Evolutionary conservation across 2,888 invertebrate species (phyloP), one percentile per base, ranked within the genome.

Genomic region (Dicycla oo): DNA sequence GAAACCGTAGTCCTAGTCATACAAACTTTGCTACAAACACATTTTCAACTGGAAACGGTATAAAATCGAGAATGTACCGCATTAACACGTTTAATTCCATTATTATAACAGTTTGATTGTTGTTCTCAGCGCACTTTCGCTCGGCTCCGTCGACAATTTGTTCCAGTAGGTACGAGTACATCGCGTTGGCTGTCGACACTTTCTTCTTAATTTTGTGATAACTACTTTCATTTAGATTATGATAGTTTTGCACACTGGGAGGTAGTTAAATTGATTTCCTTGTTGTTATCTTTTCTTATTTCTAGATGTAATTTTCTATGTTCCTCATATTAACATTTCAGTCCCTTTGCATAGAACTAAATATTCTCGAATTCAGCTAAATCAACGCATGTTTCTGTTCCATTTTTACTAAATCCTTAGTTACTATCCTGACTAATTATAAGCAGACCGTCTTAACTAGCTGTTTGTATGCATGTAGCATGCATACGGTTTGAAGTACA

Each of bases 101-200:
- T 80, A 68, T 73, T 65, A 47, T 61, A 71, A 82, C 76, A 69
- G 81, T 81, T 66, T 47, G n/a, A 34, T 74, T 56, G 60, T 74
- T 62, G 70, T 75, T 75, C 71, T 61, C 60, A 57, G 58, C 81
- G 69, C 78, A 74, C 81, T 81, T 81, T 81, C 80, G 56, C 75
- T 81, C 67, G 62, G 20, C n/a, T 34, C 15, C 51, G 69, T 30
- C 58, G 43, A 56, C 20, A 49, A 81, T 74, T 75, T 56, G 75
- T 74, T 78, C 68, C 68, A 74, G 73, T 68, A 57, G 51, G 45
- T 75, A 30, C 3, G 62, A 15, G 30, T 53, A 26, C 1, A 43
- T 73, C 26, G 54, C 38, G 26, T 57, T 26, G 40, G 23, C 56
- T 51, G 51, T 43, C n/a, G 51, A 72, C 18, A 65, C 53, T 76